Evolutionary conservation across 2,888 invertebrate genomes (phyloP), one percentile per base, ranked within the genome.

Genomic region (Epicampocera succincta): DNA sequence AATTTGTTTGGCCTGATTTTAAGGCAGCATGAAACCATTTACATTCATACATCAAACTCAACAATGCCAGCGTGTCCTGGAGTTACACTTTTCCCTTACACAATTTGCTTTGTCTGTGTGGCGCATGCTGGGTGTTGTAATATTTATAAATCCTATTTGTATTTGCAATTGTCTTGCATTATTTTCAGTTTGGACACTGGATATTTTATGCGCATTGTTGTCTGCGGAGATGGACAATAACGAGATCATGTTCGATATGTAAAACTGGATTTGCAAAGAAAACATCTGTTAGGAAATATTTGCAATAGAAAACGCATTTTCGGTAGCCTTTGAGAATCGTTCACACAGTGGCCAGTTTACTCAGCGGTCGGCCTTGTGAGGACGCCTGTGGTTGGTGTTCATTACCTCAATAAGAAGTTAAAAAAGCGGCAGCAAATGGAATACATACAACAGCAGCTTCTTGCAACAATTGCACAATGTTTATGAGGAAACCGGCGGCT

Each of bases 61-160:
- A 66, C 65, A 74, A 48, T 40, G 54, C 15, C 56, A 54, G 25
- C 61, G 61, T 76, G 72, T 73, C 73, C 72, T 69, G 54, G 46
- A 40, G 9, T 11, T 52, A 50, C n/a, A 15, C 1, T 9, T 77
- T 80, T 73, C 50, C 25, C 58, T 65, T 21, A 79, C 33, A 72
- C 44, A 76, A 78, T 75, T 78, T 69, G 66, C 78, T 71, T 83
- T 81, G 78, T 81, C 29, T 61, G 46, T 83, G 85, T 86, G 86
- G 85, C 85, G 85, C 86, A 86, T 84, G 86, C 86, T 87, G 86
- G 81, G 85, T 85, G 86, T 84, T 84, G 85, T 85, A 87, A 87
- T 87, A 86, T 88, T 88, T 86, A 87, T 85, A 87, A 86, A 87
- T 88, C 86, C 84, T 81, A 85, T 86, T 87, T 86, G 72, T 83